Evolutionary conservation across 2,797 vertebrate genomes (phyloP).

Genomic region (Setipinna tenuifilis): DNA sequence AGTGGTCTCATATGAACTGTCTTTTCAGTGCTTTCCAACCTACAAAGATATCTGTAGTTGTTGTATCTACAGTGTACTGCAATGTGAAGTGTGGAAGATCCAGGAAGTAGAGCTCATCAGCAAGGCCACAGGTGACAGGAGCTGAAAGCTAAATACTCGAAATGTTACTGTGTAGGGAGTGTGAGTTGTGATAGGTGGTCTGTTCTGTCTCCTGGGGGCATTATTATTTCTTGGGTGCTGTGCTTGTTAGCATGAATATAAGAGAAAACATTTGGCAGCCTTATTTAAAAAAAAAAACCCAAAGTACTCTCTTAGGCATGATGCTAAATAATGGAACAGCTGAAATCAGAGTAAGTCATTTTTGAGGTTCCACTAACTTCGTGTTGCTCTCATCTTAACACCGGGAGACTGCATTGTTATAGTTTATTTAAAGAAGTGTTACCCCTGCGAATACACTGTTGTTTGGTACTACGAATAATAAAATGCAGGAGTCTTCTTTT

Average conservation of each 20-base stretch:
- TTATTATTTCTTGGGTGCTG: background rate
- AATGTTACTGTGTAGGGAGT: background rate
- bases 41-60: too few species aligned
- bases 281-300: background rate
- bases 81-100: too few species aligned
- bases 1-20: background rate
- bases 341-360: slow-evolving; percentile 21
- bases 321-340: slow-evolving; percentile 11
- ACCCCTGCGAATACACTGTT: background rate
- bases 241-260: background rate
- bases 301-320: background rate
- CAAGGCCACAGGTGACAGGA: too few species aligned
- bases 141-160: background rate
- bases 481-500: background rate
- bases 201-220: background rate
- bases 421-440: slow-evolving; percentile 1
- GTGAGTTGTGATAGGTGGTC: background rate
- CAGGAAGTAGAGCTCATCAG: too few species aligned
- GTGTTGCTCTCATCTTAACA: slow-evolving; percentile 10
- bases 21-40: background rate
- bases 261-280: background rate
- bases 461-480: background rate
- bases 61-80: too few species aligned
- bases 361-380: slow-evolving; percentile 6
- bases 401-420: slow-evolving; percentile 4